Evolutionary conservation across 1,140 invertebrate genomes (phyloP), one percentile per base, ranked within the genome.

Genomic region (Pseudomyrmex dendroicus): DNA sequence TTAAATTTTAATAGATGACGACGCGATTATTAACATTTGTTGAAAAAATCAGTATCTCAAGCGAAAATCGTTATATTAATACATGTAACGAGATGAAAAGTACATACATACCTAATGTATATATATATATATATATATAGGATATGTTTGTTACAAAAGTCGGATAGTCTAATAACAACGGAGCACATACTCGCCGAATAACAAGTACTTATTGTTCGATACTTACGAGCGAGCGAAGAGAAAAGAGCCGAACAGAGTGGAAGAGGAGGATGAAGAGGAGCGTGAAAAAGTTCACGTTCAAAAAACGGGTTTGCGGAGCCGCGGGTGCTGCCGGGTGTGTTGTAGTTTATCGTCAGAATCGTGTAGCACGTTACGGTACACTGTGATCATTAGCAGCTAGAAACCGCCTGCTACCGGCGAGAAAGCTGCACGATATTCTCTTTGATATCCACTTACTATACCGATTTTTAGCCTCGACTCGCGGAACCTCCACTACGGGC

Each of bases 351-450:
- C 86, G 88, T 89, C 78, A 83, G 85, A 86, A 89, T 89, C 88
- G 85, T 89, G 87, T 89, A 89, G 76, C 87, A 78, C 85, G 88
- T 89, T 89, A 89, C 87, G 87, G 88, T 89, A 89, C 85, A 89
- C 87, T 70, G 82, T 73, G 88, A 87, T 89, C 88, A 89, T 89
- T 89, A 89, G 87, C 87, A 85, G 88, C 85, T 89, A 89, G 88
- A 89, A 89, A 74, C 87, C 50, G 87, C 57, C 78, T 80, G 84
- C 57, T 59, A 50, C 82, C 67, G 88, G 80, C 87, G 62, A 84
- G 78, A 86, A 88, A 74, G 64, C 84, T 83, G 87, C 76, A 73
- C 86, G 86, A 88, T 88, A 87, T 77, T 73, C 76, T 82, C 88
- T 84, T 89, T 86, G 84, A 89, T 82, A 89, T 82, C 80, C 64